Conservation (phyloP, 1,140 invertebrate genomes). For the Tetramorium parvispinum region DNA sequence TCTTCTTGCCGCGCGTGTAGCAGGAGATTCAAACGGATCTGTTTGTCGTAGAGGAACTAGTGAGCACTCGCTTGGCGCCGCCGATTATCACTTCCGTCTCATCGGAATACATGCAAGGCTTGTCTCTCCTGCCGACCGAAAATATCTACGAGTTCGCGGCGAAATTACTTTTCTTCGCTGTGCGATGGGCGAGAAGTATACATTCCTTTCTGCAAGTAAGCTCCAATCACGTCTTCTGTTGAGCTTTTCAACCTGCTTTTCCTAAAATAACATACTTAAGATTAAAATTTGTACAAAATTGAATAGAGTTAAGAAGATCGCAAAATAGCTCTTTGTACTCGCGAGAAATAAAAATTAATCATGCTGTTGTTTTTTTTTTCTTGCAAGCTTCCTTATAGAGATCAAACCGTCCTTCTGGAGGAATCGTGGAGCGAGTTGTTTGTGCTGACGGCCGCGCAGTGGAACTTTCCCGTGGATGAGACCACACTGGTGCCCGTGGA, state of each 20-base stretch:
- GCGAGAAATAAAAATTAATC: background rate
- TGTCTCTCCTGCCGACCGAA: slow-evolving; percentile 86
- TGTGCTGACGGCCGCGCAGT: slow-evolving; percentile 92
- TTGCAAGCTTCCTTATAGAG: slow-evolving; percentile 88
- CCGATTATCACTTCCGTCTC: slow-evolving; percentile 74
- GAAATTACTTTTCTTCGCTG: slow-evolving; percentile 91
- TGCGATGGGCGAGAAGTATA: slow-evolving; percentile 92
- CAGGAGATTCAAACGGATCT: background rate
- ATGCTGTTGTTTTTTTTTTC: slow-evolving; percentile 9
- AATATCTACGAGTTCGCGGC: slow-evolving; percentile 91
- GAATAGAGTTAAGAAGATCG: background rate
- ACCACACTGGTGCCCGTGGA: slow-evolving; percentile 76
- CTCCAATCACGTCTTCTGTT: slow-evolving; percentile 20
- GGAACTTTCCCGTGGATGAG: slow-evolving; percentile 91
- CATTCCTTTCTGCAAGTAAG: slow-evolving; percentile 90
- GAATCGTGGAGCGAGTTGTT: slow-evolving; percentile 95
- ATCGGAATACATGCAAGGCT: slow-evolving; percentile 77
- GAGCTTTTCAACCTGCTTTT: background rate
- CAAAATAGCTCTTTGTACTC: background rate
- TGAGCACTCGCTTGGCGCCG: slow-evolving; percentile 68
- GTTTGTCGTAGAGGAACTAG: slow-evolving; percentile 70
- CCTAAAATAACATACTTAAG: background rate
- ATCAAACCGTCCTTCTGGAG: slow-evolving; percentile 91
- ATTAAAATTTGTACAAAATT: background rate
- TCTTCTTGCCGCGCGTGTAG: background rate